phyloP scores from a whole-genome alignment of 2,113 vertebrate genomes.

The Cephalopholis sonnerati region DNA sequence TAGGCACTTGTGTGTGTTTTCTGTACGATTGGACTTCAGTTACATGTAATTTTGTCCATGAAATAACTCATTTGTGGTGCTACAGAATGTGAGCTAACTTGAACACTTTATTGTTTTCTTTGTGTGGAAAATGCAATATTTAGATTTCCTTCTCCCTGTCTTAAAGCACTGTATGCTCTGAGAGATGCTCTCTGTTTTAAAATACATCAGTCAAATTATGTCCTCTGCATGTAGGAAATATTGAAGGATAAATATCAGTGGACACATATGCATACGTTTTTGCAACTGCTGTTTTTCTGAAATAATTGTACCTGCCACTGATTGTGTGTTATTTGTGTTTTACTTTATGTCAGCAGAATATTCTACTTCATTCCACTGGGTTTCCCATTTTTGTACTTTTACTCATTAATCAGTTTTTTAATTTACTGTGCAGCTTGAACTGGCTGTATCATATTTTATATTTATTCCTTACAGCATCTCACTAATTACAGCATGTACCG shows the following conservation, averaged over 20 bases:
- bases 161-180: constrained; percentile 1
- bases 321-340: constrained; percentile 15
- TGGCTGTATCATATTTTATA: constrained; percentile 56
- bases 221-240: constrained; percentile 21
- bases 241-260: constrained; percentile 53
- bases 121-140: constrained; percentile 60
- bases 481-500: constrained; percentile 75
- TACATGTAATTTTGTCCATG: constrained; percentile 39
- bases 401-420: constrained; percentile 22
- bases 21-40: constrained; percentile 28
- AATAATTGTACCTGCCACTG: constrained; percentile 28
- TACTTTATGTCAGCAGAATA: neutral
- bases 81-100: constrained; percentile 71
- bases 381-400: constrained; percentile 42
- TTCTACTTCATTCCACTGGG: constrained; percentile 41
- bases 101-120: constrained; percentile 57
- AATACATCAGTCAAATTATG: constrained; percentile 21
- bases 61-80: constrained; percentile 72
- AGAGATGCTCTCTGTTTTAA: constrained; percentile 32
- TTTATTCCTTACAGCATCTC: constrained; percentile 68
- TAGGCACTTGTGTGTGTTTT: constrained; percentile 33
- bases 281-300: constrained; percentile 56
- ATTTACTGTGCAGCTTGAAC: constrained; percentile 58
- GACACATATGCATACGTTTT: constrained; percentile 38
- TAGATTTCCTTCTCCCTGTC: neutral